These are phyloP conservation scores for Stichopus chloronotus DNA, from an alignment of 35 echinoderm and acorn worm species.

Conservation along the genomic window DNA sequence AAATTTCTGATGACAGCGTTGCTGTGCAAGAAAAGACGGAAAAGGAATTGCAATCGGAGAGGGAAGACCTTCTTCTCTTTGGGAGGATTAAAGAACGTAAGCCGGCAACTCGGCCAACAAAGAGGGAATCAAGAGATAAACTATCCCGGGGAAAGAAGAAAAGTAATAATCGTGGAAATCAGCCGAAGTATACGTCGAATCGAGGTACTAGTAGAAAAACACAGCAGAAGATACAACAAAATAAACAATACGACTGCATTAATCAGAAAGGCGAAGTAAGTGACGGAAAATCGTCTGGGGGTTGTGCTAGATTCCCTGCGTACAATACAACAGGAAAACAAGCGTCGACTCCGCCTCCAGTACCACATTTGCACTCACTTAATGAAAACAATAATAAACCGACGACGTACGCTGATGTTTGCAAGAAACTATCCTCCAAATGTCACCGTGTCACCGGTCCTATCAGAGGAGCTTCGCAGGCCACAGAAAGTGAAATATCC, in stretches of 20 bases:
- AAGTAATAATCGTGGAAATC: background rate
- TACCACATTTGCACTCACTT: too few relatives aligned
- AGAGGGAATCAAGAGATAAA: background rate
- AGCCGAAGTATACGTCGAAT: background rate
- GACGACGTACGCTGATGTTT: slow-evolving; percentile 7
- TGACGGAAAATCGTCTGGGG: too few relatives aligned
- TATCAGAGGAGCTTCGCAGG: background rate
- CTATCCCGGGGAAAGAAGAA: slow-evolving; percentile 12
- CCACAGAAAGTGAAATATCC: background rate
- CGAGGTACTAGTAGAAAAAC: background rate
- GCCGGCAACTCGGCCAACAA: background rate
- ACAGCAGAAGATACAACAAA: background rate
- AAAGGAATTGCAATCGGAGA: slow-evolving; percentile 10
- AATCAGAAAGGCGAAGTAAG: too few relatives aligned
- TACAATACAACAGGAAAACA: too few relatives aligned
- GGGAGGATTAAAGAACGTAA: slow-evolving; percentile 30
- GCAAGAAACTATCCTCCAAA: background rate
- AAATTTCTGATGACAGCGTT: slow-evolving; percentile 16
- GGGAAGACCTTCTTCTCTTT: slow-evolving; percentile 13
- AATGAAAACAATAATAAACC: slow-evolving; percentile 9
- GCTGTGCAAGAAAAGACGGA: background rate
- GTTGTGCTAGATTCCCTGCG: too few relatives aligned
- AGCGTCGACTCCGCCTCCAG: too few relatives aligned
- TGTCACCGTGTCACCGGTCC: background rate
- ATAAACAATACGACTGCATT: too few relatives aligned